Percentiles rank a stretch among this genome's conserved stretches.
Conservation (phyloP, 2,113 vertebrate genomes). For the Ammodytes dubius region DNA sequence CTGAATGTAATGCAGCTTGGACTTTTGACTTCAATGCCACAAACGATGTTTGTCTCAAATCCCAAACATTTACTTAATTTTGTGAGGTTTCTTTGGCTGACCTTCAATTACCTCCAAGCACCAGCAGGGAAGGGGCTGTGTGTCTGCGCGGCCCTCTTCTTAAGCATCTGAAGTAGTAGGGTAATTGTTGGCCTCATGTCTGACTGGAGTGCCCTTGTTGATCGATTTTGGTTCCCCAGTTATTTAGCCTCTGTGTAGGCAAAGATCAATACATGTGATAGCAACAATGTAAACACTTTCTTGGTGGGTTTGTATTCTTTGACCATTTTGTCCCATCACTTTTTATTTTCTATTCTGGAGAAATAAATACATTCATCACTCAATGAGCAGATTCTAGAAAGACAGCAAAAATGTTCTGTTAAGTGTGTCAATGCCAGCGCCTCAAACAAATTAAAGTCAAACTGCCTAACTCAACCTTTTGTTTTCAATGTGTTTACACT, state of each 20-base stretch:
- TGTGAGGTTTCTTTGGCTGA: neutral
- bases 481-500: neutral
- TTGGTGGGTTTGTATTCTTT: neutral
- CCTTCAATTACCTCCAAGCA: neutral
- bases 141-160: no score
- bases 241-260: neutral
- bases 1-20: neutral
- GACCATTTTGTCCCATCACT: slow-evolving; percentile 7
- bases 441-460: slow-evolving; percentile 61
- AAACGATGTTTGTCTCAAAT: neutral
- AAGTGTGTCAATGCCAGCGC: slow-evolving; percentile 56
- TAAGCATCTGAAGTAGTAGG: neutral
- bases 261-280: neutral
- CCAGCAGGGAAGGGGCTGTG: neutral
- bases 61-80: neutral
- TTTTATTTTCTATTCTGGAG: neutral
- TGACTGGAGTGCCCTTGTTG: neutral
- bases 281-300: neutral
- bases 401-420: slow-evolving; percentile 41
- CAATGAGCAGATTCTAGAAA: slow-evolving; percentile 39
- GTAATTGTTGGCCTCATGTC: neutral
- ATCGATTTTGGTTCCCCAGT: neutral
- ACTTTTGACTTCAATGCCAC: neutral
- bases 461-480: slow-evolving; percentile 7
- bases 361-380: slow-evolving; percentile 13